Conservation (phyloP, 2,888 invertebrate species). For the Drosophila phalerata region DNA sequence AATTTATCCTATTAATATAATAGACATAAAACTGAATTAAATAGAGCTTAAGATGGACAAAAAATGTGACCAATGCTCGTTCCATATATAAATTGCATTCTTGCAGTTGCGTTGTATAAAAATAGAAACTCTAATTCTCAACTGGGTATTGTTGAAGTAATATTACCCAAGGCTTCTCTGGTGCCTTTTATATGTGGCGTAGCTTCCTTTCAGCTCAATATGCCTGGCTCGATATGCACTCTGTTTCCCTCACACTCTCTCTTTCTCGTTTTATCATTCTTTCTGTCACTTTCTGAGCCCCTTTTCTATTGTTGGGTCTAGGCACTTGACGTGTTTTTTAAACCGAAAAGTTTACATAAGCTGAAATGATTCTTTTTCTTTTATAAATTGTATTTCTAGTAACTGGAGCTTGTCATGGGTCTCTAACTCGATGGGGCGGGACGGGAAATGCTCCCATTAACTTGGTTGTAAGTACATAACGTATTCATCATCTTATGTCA, state of each 20-base stretch:
- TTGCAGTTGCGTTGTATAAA: conserved; percentile 58
- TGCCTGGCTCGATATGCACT: conserved; percentile 51
- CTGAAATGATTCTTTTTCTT: conserved; percentile 11
- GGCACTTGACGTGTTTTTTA: conserved; percentile 79
- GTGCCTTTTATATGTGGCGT: conserved; percentile 28
- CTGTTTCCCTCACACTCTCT: not conserved
- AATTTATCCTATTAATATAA: conserved; percentile 76
- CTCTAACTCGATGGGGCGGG: conserved; percentile 19
- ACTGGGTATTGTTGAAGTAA: conserved; percentile 16
- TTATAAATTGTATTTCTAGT: conserved; percentile 32
- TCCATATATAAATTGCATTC: conserved; percentile 47
- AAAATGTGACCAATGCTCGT: conserved; percentile 31
- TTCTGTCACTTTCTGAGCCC: conserved; percentile 19
- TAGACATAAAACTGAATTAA: conserved; percentile 71
- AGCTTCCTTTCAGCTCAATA: conserved; percentile 63
- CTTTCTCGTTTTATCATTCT: not conserved
- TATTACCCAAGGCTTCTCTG: conserved; percentile 12
- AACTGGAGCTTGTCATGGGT: conserved; percentile 56
- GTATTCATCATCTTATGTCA: conserved; percentile 2
- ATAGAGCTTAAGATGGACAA: conserved; percentile 40
- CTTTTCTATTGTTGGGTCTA: conserved; percentile 28
- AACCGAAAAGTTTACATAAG: conserved; percentile 69
- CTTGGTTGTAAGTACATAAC: conserved; percentile 47
- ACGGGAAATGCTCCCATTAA: conserved; percentile 4
- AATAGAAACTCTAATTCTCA: conserved; percentile 70